These are phyloP conservation scores for Beaufortia kweichowensis DNA, from an alignment of 2,113 vertebrate genomes.

Conservation along the genomic window DNA sequence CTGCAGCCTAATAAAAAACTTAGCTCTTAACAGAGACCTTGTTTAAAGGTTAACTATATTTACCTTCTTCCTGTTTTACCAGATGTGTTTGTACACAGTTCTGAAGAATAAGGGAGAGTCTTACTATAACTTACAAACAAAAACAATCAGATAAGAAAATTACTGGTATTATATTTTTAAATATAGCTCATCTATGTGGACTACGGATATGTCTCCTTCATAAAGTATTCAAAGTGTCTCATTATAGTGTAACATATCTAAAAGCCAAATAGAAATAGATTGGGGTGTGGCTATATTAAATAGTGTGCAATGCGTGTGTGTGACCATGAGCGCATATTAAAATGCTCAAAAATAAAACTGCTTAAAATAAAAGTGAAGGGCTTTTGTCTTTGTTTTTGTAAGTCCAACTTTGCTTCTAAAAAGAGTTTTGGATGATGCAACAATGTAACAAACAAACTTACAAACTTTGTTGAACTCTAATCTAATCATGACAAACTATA, in stretches of 20 bases:
- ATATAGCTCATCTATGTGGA: neutral
- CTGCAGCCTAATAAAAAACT: slow-evolving; percentile 11
- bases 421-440: neutral
- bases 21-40: slow-evolving; percentile 21
- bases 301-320: neutral
- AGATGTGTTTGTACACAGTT: slow-evolving; percentile 46
- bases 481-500: no score
- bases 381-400: neutral
- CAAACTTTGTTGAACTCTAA: no score
- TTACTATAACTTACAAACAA: slow-evolving; percentile 10
- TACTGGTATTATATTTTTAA: slow-evolving; percentile 15
- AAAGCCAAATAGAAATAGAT: neutral
- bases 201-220: slow-evolving; percentile 1
- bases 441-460: neutral
- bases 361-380: slow-evolving; percentile 14
- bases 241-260: neutral
- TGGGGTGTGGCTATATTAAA: slow-evolving; percentile 13
- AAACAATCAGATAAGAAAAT: slow-evolving; percentile 25
- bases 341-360: neutral
- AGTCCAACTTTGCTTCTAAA: neutral
- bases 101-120: neutral
- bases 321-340: slow-evolving; percentile 14
- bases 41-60: slow-evolving; percentile 42
- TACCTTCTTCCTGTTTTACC: slow-evolving; percentile 35
- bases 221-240: neutral